Evolutionary conservation across 92 coral and sea anemone species (phyloP).

Genomic region (Actinostola sp.): DNA sequence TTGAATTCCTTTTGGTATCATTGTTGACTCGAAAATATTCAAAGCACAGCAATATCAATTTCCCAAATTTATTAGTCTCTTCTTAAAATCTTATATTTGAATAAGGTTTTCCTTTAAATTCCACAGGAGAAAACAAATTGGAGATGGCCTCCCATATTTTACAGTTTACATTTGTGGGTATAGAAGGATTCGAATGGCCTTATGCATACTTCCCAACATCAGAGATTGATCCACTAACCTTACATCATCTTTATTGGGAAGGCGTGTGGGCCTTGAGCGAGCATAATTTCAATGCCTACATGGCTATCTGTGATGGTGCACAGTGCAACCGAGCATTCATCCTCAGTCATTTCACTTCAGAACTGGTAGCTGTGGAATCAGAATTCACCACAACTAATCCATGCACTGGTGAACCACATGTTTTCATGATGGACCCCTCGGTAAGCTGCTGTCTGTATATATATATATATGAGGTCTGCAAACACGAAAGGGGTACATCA

Average conservation of each 20-base stretch:
- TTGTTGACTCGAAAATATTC: no score
- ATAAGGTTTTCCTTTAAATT: no score
- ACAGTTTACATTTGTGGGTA: slow-evolving; percentile 59
- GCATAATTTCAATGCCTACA: slow-evolving; percentile 13
- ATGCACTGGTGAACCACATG: slow-evolving; percentile 9
- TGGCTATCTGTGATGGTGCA: slow-evolving; percentile 67
- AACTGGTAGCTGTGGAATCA: not conserved
- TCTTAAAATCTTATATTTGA: no score
- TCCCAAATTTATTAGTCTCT: no score
- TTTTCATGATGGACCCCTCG: slow-evolving; percentile 20
- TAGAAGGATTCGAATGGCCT: slow-evolving; percentile 53
- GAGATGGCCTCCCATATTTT: slow-evolving; percentile 43
- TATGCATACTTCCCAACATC: slow-evolving; percentile 46
- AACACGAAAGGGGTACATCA: no score
- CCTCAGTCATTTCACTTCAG: slow-evolving; percentile 13
- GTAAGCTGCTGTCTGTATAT: slow-evolving; percentile 1
- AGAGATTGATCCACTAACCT: slow-evolving; percentile 48
- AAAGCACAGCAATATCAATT: no score
- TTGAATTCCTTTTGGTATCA: no score
- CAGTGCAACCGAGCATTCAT: slow-evolving; percentile 57
- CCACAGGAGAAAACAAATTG: slow-evolving; percentile 21
- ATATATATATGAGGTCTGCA: no score
- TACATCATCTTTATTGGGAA: slow-evolving; percentile 53
- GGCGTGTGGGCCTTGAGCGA: slow-evolving; percentile 30
- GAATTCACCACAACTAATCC: not conserved